phyloP scores from a whole-genome alignment of 2,797 vertebrate genomes.

The Poeciliopsis turneri region DNA sequence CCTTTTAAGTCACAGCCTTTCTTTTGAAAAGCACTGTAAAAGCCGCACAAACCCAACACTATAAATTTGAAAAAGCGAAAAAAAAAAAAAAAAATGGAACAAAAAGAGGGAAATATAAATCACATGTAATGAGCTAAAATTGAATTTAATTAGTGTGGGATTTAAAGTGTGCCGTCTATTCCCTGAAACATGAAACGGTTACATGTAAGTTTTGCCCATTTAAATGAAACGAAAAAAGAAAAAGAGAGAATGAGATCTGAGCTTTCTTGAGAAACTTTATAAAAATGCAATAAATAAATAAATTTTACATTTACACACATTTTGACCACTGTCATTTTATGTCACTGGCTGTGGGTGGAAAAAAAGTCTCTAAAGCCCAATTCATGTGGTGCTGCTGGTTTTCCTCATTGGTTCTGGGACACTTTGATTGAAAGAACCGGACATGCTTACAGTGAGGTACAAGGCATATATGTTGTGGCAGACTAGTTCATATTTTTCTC shows the following conservation, averaged over 20 bases:
- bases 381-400: not conserved
- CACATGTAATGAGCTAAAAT: not conserved
- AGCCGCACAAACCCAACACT: not conserved
- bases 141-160: not conserved
- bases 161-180: not conserved
- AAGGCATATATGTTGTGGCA: too few species aligned
- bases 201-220: not conserved
- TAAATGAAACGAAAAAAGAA: not conserved
- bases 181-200: not conserved
- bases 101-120: not conserved
- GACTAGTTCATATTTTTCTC: not conserved
- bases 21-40: not conserved
- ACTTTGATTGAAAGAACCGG: not conserved
- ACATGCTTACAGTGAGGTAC: not conserved
- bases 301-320: not conserved
- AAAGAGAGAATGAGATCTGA: not conserved
- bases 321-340: not conserved
- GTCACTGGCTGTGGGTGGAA: not conserved
- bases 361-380: not conserved
- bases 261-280: not conserved
- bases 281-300: not conserved
- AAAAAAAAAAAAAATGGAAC: not conserved
- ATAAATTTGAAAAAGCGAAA: not conserved
- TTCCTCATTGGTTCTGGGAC: not conserved
- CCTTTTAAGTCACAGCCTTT: not conserved